phyloP scores from a whole-genome alignment of 1,140 invertebrate genomes.

The Cydia fagiglandana region DNA sequence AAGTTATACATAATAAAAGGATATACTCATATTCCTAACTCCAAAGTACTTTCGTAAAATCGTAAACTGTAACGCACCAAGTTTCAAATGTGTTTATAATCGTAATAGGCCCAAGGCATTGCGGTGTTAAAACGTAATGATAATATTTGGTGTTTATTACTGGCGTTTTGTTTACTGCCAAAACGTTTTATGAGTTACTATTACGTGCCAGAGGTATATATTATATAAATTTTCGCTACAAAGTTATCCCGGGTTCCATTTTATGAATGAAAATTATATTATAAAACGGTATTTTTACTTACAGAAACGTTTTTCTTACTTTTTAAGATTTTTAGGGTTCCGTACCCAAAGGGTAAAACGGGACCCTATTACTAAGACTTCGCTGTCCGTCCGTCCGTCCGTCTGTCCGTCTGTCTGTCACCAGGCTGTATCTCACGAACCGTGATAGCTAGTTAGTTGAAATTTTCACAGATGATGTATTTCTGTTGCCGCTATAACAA shows the following conservation, averaged over 20 bases:
- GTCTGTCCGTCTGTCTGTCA: too few relatives aligned
- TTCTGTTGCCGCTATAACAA: too few relatives aligned
- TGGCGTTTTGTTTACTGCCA: constrained; percentile 16
- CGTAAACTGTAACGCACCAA: background rate
- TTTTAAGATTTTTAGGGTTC: too few relatives aligned
- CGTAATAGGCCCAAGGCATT: background rate
- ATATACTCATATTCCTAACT: too few relatives aligned
- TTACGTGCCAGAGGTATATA: background rate
- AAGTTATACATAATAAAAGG: too few relatives aligned
- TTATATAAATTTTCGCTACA: background rate
- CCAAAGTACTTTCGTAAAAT: background rate
- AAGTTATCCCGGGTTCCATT: background rate
- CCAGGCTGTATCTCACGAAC: too few relatives aligned
- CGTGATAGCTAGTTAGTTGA: too few relatives aligned
- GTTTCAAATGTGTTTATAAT: constrained; percentile 16
- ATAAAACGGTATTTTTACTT: background rate
- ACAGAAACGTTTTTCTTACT: too few relatives aligned
- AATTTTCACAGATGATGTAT: too few relatives aligned
- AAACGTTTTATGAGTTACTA: constrained; percentile 4
- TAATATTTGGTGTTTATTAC: constrained; percentile 9
- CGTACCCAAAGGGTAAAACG: too few relatives aligned
- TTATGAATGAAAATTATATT: background rate
- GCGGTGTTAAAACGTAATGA: constrained; percentile 11
- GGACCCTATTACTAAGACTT: too few relatives aligned
- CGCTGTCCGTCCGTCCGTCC: too few relatives aligned